Evolutionary conservation across 1,140 invertebrate genomes (phyloP).

Genomic region (Apis mellifera): DNA sequence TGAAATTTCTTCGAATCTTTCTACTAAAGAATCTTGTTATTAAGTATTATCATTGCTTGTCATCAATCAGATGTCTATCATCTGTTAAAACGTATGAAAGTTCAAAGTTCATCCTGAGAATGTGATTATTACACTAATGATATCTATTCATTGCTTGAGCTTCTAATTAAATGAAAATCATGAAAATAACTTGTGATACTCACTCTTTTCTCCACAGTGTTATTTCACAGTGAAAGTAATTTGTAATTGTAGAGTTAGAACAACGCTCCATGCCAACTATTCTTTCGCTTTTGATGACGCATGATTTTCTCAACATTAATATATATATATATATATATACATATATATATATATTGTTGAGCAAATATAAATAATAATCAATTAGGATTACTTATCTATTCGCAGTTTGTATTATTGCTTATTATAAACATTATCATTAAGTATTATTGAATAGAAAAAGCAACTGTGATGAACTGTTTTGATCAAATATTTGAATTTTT

Average conservation of each 20-base stretch:
- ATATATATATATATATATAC: too few species aligned
- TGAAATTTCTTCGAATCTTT: background rate
- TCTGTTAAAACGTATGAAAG: background rate
- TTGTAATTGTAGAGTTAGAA: background rate
- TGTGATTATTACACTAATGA: background rate
- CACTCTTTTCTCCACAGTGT: too few species aligned
- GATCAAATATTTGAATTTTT: too few species aligned
- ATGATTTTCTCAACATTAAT: background rate
- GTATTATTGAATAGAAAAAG: background rate
- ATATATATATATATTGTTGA: too few species aligned
- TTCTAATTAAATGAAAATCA: background rate
- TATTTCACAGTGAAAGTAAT: background rate
- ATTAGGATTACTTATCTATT: background rate
- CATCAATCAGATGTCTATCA: background rate
- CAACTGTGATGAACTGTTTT: background rate
- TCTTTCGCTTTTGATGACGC: background rate
- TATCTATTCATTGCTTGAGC: background rate
- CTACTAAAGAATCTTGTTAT: background rate
- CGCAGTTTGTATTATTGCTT: background rate
- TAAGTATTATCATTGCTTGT: too few species aligned
- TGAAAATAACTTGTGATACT: background rate
- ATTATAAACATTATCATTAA: background rate
- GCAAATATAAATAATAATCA: conserved; percentile 20
- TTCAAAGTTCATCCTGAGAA: background rate
- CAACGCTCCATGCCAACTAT: background rate